These are phyloP conservation scores for Drosophila kurseongensis DNA, from an alignment of 1,140 invertebrate genomes.

Conservation along the genomic window DNA sequence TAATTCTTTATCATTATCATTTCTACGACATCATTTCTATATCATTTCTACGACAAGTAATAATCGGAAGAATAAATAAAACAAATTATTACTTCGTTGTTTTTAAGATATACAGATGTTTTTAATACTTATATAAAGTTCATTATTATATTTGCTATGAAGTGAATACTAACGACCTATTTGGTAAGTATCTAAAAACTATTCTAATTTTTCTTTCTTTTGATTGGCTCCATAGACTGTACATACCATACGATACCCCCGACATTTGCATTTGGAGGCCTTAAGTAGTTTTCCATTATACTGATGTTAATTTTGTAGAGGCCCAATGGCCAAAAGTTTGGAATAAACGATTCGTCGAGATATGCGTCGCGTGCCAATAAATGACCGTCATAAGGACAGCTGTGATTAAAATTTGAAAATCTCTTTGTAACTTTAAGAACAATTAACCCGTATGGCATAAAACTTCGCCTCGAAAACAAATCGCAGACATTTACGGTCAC, in stretches of 20 bases:
- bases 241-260: slow-evolving; percentile 26
- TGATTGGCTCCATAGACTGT: slow-evolving; percentile 19
- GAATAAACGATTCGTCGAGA: slow-evolving; percentile 9
- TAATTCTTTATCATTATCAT: too few relatives aligned
- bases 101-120: too few relatives aligned
- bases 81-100: too few relatives aligned
- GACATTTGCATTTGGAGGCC: not conserved
- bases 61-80: too few relatives aligned
- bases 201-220: slow-evolving; percentile 1
- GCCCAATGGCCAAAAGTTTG: slow-evolving; percentile 26
- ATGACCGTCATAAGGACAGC: slow-evolving; percentile 38
- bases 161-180: too few relatives aligned
- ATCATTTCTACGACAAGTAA: too few relatives aligned
- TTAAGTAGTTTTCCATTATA: slow-evolving; percentile 9
- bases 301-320: slow-evolving; percentile 17
- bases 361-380: slow-evolving; percentile 19
- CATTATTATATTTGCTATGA: too few relatives aligned
- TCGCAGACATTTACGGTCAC: slow-evolving; percentile 28
- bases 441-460: slow-evolving; percentile 21
- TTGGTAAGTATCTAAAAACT: not conserved
- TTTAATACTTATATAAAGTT: too few relatives aligned
- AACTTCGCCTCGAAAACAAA: slow-evolving; percentile 14
- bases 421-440: not conserved
- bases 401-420: slow-evolving; percentile 46
- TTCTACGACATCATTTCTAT: too few relatives aligned